These are phyloP conservation scores for Hippocampus guttulatus DNA, from an alignment of 2,113 vertebrate genomes.

Conservation along the genomic window DNA sequence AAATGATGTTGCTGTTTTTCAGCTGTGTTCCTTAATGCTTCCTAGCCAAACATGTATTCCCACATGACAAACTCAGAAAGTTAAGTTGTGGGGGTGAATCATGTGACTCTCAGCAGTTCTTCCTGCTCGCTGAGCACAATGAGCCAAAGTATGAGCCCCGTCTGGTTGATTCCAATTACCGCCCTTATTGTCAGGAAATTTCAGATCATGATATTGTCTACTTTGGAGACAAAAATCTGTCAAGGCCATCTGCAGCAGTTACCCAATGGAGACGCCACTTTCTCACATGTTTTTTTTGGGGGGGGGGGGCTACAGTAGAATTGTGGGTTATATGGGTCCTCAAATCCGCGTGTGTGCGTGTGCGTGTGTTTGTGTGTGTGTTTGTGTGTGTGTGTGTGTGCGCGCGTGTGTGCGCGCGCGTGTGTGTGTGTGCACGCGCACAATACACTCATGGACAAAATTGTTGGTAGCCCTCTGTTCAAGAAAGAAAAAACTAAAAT, in stretches of 20 bases:
- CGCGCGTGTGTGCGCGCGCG: no score
- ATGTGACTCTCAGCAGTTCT: conserved; percentile 25
- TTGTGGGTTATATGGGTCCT: background rate
- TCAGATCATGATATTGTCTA: conserved; percentile 16
- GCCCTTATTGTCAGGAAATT: conserved; percentile 29
- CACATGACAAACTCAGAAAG: conserved; percentile 23
- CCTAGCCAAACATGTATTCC: background rate
- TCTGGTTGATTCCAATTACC: conserved; percentile 33
- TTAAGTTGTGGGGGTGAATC: conserved; percentile 27
- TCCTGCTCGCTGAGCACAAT: conserved; percentile 17
- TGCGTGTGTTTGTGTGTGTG: no score
- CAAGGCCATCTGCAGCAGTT: background rate
- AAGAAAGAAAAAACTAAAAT: background rate
- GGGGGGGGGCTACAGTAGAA: background rate
- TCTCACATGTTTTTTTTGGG: background rate
- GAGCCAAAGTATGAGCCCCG: conserved; percentile 10
- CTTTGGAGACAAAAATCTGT: background rate
- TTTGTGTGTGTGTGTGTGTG: no score
- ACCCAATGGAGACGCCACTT: background rate
- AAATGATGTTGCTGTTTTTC: background rate
- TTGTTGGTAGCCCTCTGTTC: background rate
- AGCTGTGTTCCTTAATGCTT: background rate
- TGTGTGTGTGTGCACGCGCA: no score
- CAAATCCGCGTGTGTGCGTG: background rate
- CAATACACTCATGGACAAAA: background rate